These are phyloP conservation scores for Melipona beecheii DNA, from an alignment of 2,888 invertebrate species.

Conservation along the genomic window DNA sequence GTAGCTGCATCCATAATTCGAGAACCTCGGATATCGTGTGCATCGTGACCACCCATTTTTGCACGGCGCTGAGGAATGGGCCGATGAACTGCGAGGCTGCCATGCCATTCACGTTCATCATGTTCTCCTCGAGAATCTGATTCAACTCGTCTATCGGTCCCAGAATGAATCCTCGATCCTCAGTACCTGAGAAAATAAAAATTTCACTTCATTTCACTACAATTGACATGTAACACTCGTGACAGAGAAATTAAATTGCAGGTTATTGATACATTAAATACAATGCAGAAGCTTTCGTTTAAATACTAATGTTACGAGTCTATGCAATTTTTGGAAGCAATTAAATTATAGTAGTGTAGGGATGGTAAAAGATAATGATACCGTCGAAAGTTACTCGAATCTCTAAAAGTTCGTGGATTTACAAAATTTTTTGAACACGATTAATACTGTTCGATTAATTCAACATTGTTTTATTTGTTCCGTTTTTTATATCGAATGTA, in stretches of 20 bases:
- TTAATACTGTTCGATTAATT: background rate
- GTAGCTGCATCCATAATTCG: slow-evolving; percentile 94
- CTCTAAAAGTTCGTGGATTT: no score
- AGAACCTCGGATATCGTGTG: slow-evolving; percentile 93
- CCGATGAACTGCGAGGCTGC: slow-evolving; percentile 95
- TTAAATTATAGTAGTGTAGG: no score
- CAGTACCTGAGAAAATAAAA: slow-evolving; percentile 83
- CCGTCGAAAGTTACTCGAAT: no score
- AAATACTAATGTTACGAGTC: no score
- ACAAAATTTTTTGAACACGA: no score
- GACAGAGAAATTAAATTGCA: no score
- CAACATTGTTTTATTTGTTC: background rate
- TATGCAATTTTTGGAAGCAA: no score
- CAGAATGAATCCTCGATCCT: slow-evolving; percentile 92
- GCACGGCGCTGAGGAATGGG: slow-evolving; percentile 92
- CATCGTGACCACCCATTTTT: slow-evolving; percentile 93
- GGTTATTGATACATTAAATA: no score
- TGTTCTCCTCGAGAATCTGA: slow-evolving; percentile 93
- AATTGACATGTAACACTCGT: background rate
- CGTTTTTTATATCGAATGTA: no score
- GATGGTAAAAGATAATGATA: no score
- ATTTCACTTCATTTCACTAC: background rate
- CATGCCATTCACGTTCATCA: slow-evolving; percentile 96
- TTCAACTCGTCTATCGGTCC: slow-evolving; percentile 93
- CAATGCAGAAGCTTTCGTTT: no score